Conservation (phyloP, 1,140 invertebrate species). For the Tribolium madens region DNA sequence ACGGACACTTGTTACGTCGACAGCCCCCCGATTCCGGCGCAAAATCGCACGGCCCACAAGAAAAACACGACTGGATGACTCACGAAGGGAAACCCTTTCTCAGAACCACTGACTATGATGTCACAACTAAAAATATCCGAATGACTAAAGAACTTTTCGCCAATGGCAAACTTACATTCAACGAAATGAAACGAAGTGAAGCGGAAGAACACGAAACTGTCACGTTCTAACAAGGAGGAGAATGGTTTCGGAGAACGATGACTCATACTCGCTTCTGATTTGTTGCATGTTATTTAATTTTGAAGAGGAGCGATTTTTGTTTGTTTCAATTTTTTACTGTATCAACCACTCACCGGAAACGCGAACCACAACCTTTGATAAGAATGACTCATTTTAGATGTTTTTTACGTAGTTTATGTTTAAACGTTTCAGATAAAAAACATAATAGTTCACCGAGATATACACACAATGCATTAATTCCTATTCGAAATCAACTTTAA, state of each 20-base stretch:
- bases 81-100: conserved; percentile 62
- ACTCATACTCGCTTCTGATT: conserved; percentile 47
- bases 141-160: conserved; percentile 40
- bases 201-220: not conserved
- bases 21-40: not conserved
- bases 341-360: conserved; percentile 16
- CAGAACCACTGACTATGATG: conserved; percentile 63
- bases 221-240: conserved; percentile 27
- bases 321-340: conserved; percentile 6
- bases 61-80: conserved; percentile 44
- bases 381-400: conserved; percentile 10
- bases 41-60: conserved; percentile 28
- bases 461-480: too few relatives aligned
- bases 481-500: not conserved
- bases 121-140: conserved; percentile 62
- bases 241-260: conserved; percentile 48
- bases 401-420: not conserved
- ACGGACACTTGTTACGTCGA: conserved; percentile 40
- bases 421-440: not conserved
- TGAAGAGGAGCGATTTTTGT: conserved; percentile 11
- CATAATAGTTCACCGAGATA: too few relatives aligned
- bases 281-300: conserved; percentile 8
- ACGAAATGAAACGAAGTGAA: conserved; percentile 40
- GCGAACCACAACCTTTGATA: conserved; percentile 25
- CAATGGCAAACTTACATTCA: conserved; percentile 17